These are phyloP conservation scores for Pristis pectinata DNA, from an alignment of 2,797 vertebrate species.

Conservation along the genomic window DNA sequence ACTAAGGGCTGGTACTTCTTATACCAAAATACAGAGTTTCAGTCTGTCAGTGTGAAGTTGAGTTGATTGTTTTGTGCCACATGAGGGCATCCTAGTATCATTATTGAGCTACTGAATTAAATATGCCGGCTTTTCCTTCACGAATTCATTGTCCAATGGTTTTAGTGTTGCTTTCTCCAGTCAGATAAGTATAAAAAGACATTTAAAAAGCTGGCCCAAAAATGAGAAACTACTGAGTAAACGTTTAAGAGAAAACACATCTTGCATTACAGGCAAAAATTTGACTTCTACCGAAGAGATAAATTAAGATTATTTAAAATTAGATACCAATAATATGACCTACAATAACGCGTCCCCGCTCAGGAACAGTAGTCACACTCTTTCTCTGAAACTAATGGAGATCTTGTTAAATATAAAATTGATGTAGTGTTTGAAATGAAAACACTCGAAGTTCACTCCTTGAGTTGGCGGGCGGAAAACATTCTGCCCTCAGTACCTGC, in stretches of 20 bases:
- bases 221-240: background rate
- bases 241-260: background rate
- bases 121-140: no score
- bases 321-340: background rate
- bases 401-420: background rate
- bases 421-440: background rate
- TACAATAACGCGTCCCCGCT: background rate
- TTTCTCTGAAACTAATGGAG: background rate
- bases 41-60: background rate
- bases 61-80: conserved; percentile 14
- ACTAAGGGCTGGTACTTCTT: no score
- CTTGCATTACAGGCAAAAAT: background rate
- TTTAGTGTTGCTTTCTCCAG: background rate
- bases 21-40: background rate
- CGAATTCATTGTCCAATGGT: background rate
- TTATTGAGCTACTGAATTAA: conserved; percentile 28
- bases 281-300: background rate
- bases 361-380: background rate
- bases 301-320: background rate
- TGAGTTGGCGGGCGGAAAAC: background rate
- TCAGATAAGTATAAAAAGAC: background rate
- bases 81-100: conserved; percentile 29
- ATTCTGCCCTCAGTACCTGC: background rate
- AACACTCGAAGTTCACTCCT: background rate
- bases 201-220: background rate